Conservation (phyloP, 2,888 invertebrate genomes). For the Blastobasis adustella region DNA sequence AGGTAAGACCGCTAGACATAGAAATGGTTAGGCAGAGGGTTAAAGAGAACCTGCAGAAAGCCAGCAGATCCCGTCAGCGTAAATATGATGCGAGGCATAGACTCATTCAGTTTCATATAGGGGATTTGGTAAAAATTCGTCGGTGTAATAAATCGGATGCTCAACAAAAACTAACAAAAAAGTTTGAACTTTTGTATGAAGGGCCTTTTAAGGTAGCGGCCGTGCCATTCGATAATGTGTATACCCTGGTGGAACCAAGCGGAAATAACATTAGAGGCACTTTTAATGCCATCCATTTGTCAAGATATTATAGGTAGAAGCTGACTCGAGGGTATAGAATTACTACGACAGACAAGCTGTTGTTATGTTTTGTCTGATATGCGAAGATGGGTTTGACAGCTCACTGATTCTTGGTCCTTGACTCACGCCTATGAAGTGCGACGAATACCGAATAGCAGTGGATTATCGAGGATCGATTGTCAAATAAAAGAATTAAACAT, state of each 20-base stretch:
- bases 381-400: no score
- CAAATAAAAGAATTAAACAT: no score
- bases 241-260: not conserved
- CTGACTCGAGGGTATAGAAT: not conserved
- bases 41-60: conserved; percentile 2
- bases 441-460: no score
- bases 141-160: conserved; percentile 8
- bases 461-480: no score
- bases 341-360: no score
- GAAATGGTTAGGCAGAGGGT: conserved; percentile 2
- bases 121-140: conserved; percentile 12
- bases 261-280: not conserved
- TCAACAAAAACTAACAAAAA: conserved; percentile 6
- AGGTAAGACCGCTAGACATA: not conserved
- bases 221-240: conserved; percentile 2
- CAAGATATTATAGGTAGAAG: not conserved
- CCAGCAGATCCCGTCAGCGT: not conserved
- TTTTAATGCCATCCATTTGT: conserved; percentile 3
- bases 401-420: no score
- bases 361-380: no score
- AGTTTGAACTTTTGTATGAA: conserved; percentile 2
- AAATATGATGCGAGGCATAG: conserved; percentile 7
- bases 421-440: no score
- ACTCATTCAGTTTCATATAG: conserved; percentile 9
- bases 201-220: conserved; percentile 2